These are phyloP conservation scores for Megaceryle maxima DNA, from an alignment of 2,113 vertebrate species.

Conservation along the genomic window DNA sequence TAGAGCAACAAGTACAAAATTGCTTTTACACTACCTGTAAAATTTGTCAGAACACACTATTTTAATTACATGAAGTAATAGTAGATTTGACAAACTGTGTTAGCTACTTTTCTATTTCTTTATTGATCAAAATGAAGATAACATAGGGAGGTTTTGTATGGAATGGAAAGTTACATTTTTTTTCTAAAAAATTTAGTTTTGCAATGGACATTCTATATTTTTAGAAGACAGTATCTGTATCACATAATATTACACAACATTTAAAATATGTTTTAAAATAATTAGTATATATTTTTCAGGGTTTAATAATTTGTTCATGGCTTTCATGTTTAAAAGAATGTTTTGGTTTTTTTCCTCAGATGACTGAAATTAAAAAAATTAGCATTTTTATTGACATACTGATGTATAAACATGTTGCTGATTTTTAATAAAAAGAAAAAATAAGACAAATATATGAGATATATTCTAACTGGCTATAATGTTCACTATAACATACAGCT, in stretches of 20 bases:
- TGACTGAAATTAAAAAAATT: neutral
- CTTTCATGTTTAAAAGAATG: neutral
- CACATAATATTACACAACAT: neutral
- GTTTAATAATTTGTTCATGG: neutral
- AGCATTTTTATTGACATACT: neutral
- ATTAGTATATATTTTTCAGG: neutral
- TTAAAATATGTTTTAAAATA: neutral
- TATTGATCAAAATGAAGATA: neutral
- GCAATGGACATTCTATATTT: neutral
- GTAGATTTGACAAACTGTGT: neutral
- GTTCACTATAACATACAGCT: neutral
- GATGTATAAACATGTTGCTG: neutral
- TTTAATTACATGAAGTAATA: neutral
- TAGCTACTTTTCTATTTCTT: neutral
- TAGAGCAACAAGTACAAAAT: neutral
- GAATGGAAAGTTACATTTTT: neutral
- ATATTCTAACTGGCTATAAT: neutral
- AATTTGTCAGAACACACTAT: neutral
- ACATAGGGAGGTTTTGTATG: rapidly evolving
- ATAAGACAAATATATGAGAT: no score
- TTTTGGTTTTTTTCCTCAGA: rapidly evolving
- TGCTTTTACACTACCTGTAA: neutral
- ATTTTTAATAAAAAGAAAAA: neutral
- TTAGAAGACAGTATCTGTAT: neutral
- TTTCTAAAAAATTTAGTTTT: neutral